These are phyloP conservation scores for Micrasema minimum DNA, from an alignment of 1,140 invertebrate species.

Conservation along the genomic window DNA sequence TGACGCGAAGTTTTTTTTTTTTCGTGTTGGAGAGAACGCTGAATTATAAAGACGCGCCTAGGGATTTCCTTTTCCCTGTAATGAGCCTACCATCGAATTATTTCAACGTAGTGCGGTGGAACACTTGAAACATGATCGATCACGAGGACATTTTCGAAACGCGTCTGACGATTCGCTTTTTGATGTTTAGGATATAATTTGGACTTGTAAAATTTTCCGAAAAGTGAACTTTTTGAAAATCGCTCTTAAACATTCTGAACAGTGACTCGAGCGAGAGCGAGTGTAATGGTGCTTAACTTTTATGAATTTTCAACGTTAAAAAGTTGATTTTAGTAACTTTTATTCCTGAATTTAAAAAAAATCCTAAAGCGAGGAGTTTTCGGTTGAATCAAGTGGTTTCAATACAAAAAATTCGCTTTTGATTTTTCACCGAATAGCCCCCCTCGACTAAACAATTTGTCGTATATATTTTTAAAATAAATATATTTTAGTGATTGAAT, in stretches of 20 bases:
- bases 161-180: constrained; percentile 18
- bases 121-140: constrained; percentile 22
- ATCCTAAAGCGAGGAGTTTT: constrained; percentile 13
- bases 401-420: background rate
- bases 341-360: background rate
- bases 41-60: constrained; percentile 24
- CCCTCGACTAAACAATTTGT: constrained; percentile 6
- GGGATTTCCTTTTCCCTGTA: constrained; percentile 7
- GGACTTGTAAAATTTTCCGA: background rate
- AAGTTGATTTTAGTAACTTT: constrained; percentile 9
- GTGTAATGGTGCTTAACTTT: constrained; percentile 11
- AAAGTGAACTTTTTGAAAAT: constrained; percentile 29
- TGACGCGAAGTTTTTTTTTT: constrained; percentile 40
- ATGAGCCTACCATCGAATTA: background rate
- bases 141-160: constrained; percentile 28
- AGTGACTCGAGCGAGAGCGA: background rate
- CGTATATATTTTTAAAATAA: background rate
- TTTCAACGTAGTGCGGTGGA: constrained; percentile 8
- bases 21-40: constrained; percentile 1
- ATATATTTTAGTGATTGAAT: too few relatives aligned
- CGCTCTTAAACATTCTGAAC: background rate
- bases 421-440: constrained; percentile 31
- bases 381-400: constrained; percentile 25
- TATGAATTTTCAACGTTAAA: background rate
- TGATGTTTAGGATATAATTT: constrained; percentile 35